Evolutionary conservation across 2,797 vertebrate species (phyloP), one percentile per base, ranked within the genome.

Genomic region (Falco berigora): DNA sequence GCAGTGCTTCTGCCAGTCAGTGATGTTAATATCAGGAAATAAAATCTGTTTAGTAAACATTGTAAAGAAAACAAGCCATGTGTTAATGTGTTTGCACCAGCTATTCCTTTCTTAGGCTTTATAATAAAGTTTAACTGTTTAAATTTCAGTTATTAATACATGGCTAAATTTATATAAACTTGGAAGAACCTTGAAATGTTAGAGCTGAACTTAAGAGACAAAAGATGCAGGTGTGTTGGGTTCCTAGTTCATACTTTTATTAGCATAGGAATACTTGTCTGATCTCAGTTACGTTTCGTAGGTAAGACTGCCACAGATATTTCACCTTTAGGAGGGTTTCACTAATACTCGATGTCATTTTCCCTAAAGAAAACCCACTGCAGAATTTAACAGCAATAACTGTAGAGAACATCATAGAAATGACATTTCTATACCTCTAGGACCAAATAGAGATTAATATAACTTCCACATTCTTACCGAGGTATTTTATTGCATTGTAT

Each of bases 401-500:
- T 85, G 38, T 32, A 92, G 83, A 83, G 91, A 92, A 88, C 63
- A 94, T 88, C 25, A 96, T 1, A 94, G 91, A 96, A 94, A 97
- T 92, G 94, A 92, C 81, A 86, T 80, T 93, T 91, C 91, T 94
- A n/a, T 89, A 96, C 52, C 94, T 96, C 42, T 81, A 95, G 92
- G 91, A 88, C 68, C 13, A 81, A 95, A 83, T 40, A 42, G 91
- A 93, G 68, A 95, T 93, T 96, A 92, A 85, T 82, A 50, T 38
- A 92, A 90, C 78, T 92, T 86, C 34, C 36, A 85, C 90, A 89
- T 67, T 95, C 75, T 84, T 91, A 90, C 59, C 0, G 17, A 93
- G 80, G 47, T 82, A 74, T 91, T 94, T 96, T 93, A 97, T 88
- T 89, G 81, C 88, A 63, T 91, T 97, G 96, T 91, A 85, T 38